Evolutionary conservation across 1,140 invertebrate genomes (phyloP).

Genomic region (Diuraphis noxia): DNA sequence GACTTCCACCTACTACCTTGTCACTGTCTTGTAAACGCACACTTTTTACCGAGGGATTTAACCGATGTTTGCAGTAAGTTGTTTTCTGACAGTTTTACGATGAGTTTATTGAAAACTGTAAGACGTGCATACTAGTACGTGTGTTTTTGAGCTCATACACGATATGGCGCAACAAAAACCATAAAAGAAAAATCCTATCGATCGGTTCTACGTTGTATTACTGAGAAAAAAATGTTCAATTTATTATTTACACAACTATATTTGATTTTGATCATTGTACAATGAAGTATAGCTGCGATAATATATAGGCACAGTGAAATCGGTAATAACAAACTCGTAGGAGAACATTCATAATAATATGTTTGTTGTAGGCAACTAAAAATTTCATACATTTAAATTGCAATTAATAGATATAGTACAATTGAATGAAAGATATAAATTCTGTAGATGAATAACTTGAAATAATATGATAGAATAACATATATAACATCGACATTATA

Average conservation of each 20-base stretch:
- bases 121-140: background rate
- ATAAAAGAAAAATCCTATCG: background rate
- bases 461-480: background rate
- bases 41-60: constrained; percentile 5
- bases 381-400: background rate
- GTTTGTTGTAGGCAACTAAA: background rate
- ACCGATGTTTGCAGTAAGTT: background rate
- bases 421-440: background rate
- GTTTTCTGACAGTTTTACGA: background rate
- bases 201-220: background rate
- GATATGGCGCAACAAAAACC: background rate
- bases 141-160: background rate
- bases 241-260: background rate
- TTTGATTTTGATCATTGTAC: background rate
- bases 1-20: background rate
- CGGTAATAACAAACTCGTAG: background rate
- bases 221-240: background rate
- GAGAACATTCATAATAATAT: too few species aligned
- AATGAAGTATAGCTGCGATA: background rate
- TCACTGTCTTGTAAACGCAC: background rate
- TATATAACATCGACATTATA: background rate
- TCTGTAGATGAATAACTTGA: background rate
- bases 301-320: background rate
- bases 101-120: background rate
- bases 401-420: background rate